Evolutionary conservation across 2,888 invertebrate species (phyloP), one percentile per base, ranked within the genome.

Genomic region (Machimus rusticus): DNA sequence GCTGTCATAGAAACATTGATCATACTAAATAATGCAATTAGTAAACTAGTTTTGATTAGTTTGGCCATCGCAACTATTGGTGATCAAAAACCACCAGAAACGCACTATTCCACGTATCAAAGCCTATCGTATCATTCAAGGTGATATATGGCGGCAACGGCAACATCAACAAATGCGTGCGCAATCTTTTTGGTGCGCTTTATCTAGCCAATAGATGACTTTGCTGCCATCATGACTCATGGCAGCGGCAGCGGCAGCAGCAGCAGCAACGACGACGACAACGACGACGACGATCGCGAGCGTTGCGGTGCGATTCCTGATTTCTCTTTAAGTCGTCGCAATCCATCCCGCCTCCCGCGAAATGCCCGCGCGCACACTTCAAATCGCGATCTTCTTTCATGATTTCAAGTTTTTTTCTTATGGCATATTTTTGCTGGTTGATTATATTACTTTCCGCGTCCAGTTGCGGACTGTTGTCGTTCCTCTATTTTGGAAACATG

Each of bases 291-390:
- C 39, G 39, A 84, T 84, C 66, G 84, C 37, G 84, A 46, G 66
- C 28, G 23, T 8, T 57, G 55, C 55, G 55, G 19, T 57, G 57
- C 57, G 66, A 66, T 84, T 84, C 66, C 84, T 66, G 84, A 84
- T 84, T 84, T 84, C 82, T 82, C 84, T 84, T 66, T 46, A 39
- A 39, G 19, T 51, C 84, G 37, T 66, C 74, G 79, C 79, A 37
- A 34, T 23, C 46, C 46, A 16, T 8, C 43, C 43, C 16, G 9
- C 19, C 79, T n/a, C 5, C 14, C 14, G 12, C 43, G 43, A 14
- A 14, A 12, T 46, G 14, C 4, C 16, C 43, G 16, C 37, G 16
- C 37, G 37, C 76, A 14, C 19, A 31, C 37, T 34, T 28, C 16
- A 79, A 28, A 79, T 79, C 39, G 39, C 9, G 37, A 46, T 39